These are phyloP conservation scores for Ammodytes marinus DNA, from an alignment of 2,113 vertebrate genomes.

Conservation along the genomic window DNA sequence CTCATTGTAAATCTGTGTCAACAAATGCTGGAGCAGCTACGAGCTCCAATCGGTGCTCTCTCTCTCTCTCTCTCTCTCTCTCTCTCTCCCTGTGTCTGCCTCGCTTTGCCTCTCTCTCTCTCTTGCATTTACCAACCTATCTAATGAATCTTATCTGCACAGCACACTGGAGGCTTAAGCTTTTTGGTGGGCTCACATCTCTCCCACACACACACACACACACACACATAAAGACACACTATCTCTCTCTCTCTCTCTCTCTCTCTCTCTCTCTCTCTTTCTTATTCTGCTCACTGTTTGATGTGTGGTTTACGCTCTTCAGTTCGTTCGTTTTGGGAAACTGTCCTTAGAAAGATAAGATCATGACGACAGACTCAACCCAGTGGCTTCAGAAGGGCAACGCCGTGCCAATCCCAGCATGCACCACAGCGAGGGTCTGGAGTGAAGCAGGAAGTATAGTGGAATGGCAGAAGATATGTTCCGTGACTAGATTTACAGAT, in stretches of 20 bases:
- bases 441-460: constrained; percentile 33
- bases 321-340: constrained; percentile 75
- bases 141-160: constrained; percentile 83
- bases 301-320: constrained; percentile 67
- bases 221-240: not conserved
- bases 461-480: constrained; percentile 65
- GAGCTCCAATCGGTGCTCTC: constrained; percentile 59
- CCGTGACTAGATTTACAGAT: constrained; percentile 73
- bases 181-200: constrained; percentile 75
- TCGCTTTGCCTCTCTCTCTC: constrained; percentile 61
- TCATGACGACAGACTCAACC: constrained; percentile 52
- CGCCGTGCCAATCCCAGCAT: constrained; percentile 55
- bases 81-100: constrained; percentile 45
- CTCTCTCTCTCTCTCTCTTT: constrained; percentile 35
- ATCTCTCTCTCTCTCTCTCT: too few species aligned
- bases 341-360: constrained; percentile 74
- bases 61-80: constrained; percentile 29
- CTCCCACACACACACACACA: constrained; percentile 48
- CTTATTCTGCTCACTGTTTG: constrained; percentile 60
- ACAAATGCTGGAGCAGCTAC: constrained; percentile 79
- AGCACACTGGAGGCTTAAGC: constrained; percentile 81
- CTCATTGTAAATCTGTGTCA: constrained; percentile 81
- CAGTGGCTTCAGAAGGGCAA: constrained; percentile 65
- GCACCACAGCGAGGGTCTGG: constrained; percentile 36
- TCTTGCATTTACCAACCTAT: constrained; percentile 78